A percentile compares a stretch with the other conserved stretches of the same genome.
Evolutionary conservation across 2,888 invertebrate genomes (phyloP).

Genomic region (Hirtodrosophila trivittata): DNA sequence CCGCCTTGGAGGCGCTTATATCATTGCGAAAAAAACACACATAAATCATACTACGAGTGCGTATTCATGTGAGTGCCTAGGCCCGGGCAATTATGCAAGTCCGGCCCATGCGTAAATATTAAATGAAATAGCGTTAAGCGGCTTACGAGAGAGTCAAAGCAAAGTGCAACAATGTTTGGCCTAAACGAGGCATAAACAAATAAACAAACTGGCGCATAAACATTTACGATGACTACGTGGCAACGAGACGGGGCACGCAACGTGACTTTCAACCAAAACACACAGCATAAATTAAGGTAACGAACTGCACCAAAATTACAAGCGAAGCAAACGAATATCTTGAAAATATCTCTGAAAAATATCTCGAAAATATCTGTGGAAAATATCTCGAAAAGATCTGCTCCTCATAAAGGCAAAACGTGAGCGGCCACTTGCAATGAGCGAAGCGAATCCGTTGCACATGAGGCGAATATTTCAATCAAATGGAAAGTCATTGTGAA

Average conservation of each 20-base stretch:
- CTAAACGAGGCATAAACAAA: conserved; percentile 45
- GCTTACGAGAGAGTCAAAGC: conserved; percentile 17
- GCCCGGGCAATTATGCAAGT: conserved; percentile 61
- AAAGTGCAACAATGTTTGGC: conserved; percentile 47
- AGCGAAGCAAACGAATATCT: conserved; percentile 29
- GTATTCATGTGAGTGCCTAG: conserved; percentile 24
- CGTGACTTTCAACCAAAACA: conserved; percentile 50
- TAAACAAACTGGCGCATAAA: conserved; percentile 40
- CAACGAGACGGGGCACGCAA: conserved; percentile 5
- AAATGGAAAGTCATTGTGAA: too few species aligned
- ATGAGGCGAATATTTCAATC: conserved; percentile 28
- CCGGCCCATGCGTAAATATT: conserved; percentile 28
- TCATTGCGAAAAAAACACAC: conserved; percentile 50
- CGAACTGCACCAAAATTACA: conserved; percentile 47
- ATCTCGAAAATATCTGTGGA: conserved; percentile 42
- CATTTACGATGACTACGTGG: conserved; percentile 57
- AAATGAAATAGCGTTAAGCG: too few species aligned
- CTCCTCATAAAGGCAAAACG: conserved; percentile 44
- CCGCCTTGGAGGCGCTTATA: conserved; percentile 62
- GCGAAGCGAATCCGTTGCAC: conserved; percentile 26
- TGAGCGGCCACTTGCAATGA: conserved; percentile 65
- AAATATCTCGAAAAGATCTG: conserved; percentile 35
- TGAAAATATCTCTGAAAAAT: conserved; percentile 21
- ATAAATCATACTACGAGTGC: conserved; percentile 40
- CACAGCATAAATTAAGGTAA: conserved; percentile 56